phyloP scores from a whole-genome alignment of 2,113 vertebrate genomes.

The Eulemur macaco region DNA sequence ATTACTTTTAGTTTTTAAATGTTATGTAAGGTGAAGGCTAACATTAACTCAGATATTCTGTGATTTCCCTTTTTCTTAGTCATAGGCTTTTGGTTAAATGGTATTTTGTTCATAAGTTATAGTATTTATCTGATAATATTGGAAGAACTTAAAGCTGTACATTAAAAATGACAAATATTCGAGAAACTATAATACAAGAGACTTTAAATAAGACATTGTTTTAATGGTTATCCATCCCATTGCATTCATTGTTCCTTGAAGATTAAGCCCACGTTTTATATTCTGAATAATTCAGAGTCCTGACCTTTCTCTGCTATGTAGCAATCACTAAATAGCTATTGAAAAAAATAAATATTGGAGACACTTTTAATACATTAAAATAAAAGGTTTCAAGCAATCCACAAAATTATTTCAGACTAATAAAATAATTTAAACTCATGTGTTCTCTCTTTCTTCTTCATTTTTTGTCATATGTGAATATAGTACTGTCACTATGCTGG shows the following conservation, averaged over 20 bases:
- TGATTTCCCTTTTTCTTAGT: background rate
- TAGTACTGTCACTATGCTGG: background rate
- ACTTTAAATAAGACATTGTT: background rate
- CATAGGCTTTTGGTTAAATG: background rate
- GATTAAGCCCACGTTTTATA: background rate
- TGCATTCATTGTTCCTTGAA: conserved; percentile 8
- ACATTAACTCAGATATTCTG: background rate
- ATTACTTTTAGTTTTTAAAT: background rate
- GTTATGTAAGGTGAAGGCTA: background rate
- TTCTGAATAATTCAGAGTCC: background rate
- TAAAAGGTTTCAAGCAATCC: background rate
- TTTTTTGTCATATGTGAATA: background rate
- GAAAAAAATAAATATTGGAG: background rate
- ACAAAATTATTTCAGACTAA: background rate
- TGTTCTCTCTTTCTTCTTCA: background rate
- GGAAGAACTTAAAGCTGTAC: background rate
- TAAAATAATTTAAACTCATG: background rate
- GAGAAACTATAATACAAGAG: background rate
- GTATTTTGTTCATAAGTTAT: background rate
- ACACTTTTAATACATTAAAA: background rate
- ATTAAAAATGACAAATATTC: background rate
- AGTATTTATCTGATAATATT: background rate
- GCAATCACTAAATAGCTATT: background rate
- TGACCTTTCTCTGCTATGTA: background rate
- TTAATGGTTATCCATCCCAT: background rate